These are phyloP conservation scores for Thalassophryne amazonica DNA, from an alignment of 2,797 vertebrate genomes.

Conservation along the genomic window DNA sequence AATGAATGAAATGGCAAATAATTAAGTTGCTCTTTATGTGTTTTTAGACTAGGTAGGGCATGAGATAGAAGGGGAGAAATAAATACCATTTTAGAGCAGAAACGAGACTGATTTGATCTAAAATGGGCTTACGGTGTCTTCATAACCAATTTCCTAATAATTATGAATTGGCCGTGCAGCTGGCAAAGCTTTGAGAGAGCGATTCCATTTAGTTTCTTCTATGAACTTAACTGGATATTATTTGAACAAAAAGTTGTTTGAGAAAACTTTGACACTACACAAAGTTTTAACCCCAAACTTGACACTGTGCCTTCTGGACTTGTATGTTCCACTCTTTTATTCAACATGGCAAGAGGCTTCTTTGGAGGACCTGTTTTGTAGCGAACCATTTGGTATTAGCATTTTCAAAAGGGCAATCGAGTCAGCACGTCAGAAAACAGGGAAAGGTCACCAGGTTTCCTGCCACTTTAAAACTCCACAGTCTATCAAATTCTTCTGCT, in stretches of 20 bases:
- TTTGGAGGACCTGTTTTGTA: conserved; percentile 66
- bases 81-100: conserved; percentile 4
- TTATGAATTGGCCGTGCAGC: conserved; percentile 17
- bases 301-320: conserved; percentile 44
- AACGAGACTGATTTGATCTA: neutral
- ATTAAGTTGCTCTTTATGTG: conserved; percentile 66
- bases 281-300: conserved; percentile 37
- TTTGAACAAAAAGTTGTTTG: conserved; percentile 13
- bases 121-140: conserved; percentile 12
- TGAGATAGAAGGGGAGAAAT: conserved; percentile 12
- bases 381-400: conserved; percentile 69
- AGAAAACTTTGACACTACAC: conserved; percentile 14
- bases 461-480: conserved; percentile 67
- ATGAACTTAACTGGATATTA: conserved; percentile 3
- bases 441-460: conserved; percentile 81
- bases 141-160: conserved; percentile 4
- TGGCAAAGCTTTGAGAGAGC: neutral
- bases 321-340: conserved; percentile 44
- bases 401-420: conserved; percentile 79
- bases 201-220: neutral
- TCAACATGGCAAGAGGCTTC: conserved; percentile 52
- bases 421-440: conserved; percentile 74
- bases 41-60: conserved; percentile 19
- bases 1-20: conserved; percentile 73
- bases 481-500: conserved; percentile 71